These are phyloP conservation scores for Trissoscelio sp. DNA, from an alignment of 2,888 invertebrate species.

Conservation along the genomic window DNA sequence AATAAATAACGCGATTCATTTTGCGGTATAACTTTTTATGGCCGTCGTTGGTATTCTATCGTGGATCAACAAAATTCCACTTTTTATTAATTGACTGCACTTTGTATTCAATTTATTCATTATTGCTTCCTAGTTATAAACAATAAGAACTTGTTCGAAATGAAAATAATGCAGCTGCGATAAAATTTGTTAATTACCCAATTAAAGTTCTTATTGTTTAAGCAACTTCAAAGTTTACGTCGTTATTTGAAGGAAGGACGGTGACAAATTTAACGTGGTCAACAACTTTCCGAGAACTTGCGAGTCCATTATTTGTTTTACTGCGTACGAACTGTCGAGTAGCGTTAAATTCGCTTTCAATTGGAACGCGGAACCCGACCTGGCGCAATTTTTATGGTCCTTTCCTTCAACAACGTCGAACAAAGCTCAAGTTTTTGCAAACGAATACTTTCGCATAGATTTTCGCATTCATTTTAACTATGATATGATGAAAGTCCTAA, in stretches of 20 bases:
- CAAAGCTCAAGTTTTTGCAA: conserved; percentile 34
- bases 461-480: conserved; percentile 40
- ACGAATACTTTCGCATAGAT: conserved; percentile 22
- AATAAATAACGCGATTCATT: conserved; percentile 28
- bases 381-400: conserved; percentile 42
- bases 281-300: conserved; percentile 58
- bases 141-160: background rate
- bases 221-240: conserved; percentile 27
- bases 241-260: conserved; percentile 36
- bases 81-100: conserved; percentile 4
- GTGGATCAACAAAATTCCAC: background rate
- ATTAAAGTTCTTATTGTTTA: conserved; percentile 50
- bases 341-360: conserved; percentile 63
- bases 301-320: conserved; percentile 64
- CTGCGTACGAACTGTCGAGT: conserved; percentile 55
- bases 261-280: conserved; percentile 59
- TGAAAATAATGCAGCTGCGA: background rate
- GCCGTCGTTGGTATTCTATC: background rate
- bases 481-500: background rate
- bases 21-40: conserved; percentile 13
- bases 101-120: background rate
- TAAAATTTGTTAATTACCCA: conserved; percentile 32
- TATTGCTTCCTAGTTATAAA: background rate
- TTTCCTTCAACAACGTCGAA: conserved; percentile 10
- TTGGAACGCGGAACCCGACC: conserved; percentile 42